These are phyloP conservation scores for Helobdella robusta DNA, from an alignment of 2,888 invertebrate species.

Conservation along the genomic window DNA sequence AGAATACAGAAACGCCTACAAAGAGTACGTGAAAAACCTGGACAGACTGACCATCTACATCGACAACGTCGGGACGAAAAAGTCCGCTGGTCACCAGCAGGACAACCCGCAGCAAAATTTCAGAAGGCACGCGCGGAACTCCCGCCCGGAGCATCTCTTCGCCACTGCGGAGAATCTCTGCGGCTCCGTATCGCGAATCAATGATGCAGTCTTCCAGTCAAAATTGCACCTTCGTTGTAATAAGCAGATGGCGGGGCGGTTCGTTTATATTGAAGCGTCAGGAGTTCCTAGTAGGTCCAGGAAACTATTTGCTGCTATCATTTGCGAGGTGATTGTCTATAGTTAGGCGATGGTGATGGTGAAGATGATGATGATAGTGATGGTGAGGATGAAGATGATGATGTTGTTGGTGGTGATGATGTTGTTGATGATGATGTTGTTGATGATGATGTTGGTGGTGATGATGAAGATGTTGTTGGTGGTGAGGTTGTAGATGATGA, in stretches of 20 bases:
- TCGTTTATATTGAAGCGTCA: constrained; percentile 53
- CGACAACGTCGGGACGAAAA: constrained; percentile 46
- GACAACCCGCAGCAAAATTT: no score
- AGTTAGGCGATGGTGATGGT: no score
- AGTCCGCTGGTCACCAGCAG: not conserved
- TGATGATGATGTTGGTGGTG: no score
- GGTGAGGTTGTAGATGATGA: no score
- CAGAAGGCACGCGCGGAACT: not conserved
- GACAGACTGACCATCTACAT: constrained; percentile 53
- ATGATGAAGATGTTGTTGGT: no score
- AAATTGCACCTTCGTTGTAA: constrained; percentile 52
- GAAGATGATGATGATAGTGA: no score
- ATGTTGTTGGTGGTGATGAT: no score
- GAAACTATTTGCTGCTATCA: constrained; percentile 52
- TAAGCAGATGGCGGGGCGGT: constrained; percentile 49
- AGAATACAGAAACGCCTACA: constrained; percentile 33
- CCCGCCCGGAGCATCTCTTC: constrained; percentile 23
- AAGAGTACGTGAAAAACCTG: constrained; percentile 52
- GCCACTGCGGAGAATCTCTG: constrained; percentile 42
- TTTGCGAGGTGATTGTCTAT: constrained; percentile 54
- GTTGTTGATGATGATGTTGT: not conserved
- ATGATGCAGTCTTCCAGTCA: constrained; percentile 52
- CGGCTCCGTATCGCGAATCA: constrained; percentile 51
- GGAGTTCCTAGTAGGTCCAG: constrained; percentile 52
- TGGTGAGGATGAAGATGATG: no score